phyloP scores from a whole-genome alignment of 1,140 invertebrate genomes.

The Drosophila paulistorum region DNA sequence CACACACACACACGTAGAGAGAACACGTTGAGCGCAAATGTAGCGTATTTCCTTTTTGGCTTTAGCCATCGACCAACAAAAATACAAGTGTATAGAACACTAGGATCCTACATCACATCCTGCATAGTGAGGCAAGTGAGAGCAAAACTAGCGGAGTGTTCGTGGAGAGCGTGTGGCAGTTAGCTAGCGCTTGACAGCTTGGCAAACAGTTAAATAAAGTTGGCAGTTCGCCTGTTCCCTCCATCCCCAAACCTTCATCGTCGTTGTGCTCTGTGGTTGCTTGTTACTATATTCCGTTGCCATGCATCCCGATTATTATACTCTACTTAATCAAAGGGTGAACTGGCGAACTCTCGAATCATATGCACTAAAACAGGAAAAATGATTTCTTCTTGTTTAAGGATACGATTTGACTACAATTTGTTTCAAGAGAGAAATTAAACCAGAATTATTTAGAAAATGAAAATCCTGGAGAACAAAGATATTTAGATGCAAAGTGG shows the following conservation, averaged over 20 bases:
- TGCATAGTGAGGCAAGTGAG: neutral
- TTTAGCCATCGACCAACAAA: slow-evolving; percentile 40
- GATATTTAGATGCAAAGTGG: no score
- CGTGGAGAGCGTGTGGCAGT: slow-evolving; percentile 51
- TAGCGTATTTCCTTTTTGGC: slow-evolving; percentile 75
- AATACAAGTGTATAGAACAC: slow-evolving; percentile 15
- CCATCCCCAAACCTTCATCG: neutral
- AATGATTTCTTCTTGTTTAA: no score
- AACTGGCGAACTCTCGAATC: neutral
- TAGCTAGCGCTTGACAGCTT: slow-evolving; percentile 78
- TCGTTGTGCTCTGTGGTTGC: slow-evolving; percentile 16
- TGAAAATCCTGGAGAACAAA: no score
- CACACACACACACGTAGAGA: slow-evolving; percentile 13
- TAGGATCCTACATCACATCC: slow-evolving; percentile 16
- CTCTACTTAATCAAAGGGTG: slow-evolving; percentile 17
- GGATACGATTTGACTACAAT: no score
- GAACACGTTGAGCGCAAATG: slow-evolving; percentile 73
- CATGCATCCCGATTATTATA: slow-evolving; percentile 46
- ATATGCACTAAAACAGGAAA: neutral
- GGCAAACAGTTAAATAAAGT: slow-evolving; percentile 80
- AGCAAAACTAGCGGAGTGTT: slow-evolving; percentile 31
- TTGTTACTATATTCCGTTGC: neutral
- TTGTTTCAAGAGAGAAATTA: no score
- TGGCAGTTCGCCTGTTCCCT: slow-evolving; percentile 45
- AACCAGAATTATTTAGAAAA: neutral